Evolutionary conservation across 2,797 vertebrate species (phyloP).

Genomic region (Clarias fuscus): DNA sequence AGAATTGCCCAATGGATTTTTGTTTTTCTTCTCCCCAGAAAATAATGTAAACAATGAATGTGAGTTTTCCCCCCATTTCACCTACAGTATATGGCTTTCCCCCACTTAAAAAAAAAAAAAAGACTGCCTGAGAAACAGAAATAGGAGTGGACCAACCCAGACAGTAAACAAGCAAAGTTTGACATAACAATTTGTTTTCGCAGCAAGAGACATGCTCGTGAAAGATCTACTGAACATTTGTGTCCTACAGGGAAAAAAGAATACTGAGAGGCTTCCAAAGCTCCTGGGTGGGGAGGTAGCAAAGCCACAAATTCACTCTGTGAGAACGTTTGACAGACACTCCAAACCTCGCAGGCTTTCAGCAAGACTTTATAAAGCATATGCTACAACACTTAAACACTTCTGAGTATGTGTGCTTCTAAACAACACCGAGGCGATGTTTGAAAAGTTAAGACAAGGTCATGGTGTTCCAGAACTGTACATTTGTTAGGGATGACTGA

Average conservation of each 20-base stretch:
- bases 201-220: conserved; percentile 23
- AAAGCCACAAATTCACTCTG: conserved; percentile 16
- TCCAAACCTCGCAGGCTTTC: conserved; percentile 36
- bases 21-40: conserved; percentile 11
- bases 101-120: neutral
- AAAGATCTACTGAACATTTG: conserved; percentile 36
- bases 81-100: neutral
- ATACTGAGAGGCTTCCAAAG: conserved; percentile 42
- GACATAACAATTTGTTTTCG: conserved; percentile 40
- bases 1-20: neutral
- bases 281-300: conserved; percentile 40
- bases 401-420: conserved; percentile 7
- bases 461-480: neutral
- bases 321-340: conserved; percentile 31
- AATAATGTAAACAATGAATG: conserved; percentile 24
- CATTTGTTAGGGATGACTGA: conserved; percentile 32
- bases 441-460: conserved; percentile 31
- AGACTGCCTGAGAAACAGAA: neutral
- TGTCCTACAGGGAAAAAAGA: conserved; percentile 46
- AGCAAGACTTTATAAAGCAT: conserved; percentile 32
- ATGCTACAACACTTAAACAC: conserved; percentile 30
- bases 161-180: conserved; percentile 20
- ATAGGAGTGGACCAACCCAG: neutral
- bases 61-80: neutral
- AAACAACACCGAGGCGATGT: conserved; percentile 9